Evolutionary conservation across 2,797 vertebrate genomes (phyloP).

Genomic region (Leontocebus nigricollis): DNA sequence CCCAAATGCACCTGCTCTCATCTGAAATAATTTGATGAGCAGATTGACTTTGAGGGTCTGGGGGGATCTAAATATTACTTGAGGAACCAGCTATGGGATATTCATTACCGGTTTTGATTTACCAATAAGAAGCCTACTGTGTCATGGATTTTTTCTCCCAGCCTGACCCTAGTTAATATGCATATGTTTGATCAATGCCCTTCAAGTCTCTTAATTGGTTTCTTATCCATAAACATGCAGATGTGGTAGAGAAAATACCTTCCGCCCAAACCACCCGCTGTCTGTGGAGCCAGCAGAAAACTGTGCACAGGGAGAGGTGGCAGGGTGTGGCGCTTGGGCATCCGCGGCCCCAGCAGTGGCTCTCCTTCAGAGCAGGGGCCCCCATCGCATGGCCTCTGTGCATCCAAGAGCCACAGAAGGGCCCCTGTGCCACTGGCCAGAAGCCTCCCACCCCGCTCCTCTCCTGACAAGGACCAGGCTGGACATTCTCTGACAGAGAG

Average conservation of each 20-base stretch:
- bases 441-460: background rate
- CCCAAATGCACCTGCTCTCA: background rate
- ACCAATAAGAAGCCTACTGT: accelerated
- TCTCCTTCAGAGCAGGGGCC: accelerated
- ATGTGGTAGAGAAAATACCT: background rate
- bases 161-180: accelerated
- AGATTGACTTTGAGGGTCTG: background rate
- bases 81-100: accelerated
- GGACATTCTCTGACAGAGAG: background rate
- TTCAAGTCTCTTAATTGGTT: background rate
- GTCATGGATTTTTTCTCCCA: accelerated
- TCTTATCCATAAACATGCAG: background rate
- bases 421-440: too few relatives aligned
- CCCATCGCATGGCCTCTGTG: background rate
- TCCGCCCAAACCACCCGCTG: background rate
- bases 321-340: accelerated
- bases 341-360: accelerated
- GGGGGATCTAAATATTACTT: accelerated
- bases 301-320: accelerated
- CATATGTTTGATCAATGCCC: accelerated
- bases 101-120: accelerated
- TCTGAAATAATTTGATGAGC: background rate
- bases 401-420: background rate
- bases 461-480: too few relatives aligned
- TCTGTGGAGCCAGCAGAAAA: background rate